phyloP scores from a whole-genome alignment of 2,797 vertebrate genomes.

The Poliocrania exsul region DNA sequence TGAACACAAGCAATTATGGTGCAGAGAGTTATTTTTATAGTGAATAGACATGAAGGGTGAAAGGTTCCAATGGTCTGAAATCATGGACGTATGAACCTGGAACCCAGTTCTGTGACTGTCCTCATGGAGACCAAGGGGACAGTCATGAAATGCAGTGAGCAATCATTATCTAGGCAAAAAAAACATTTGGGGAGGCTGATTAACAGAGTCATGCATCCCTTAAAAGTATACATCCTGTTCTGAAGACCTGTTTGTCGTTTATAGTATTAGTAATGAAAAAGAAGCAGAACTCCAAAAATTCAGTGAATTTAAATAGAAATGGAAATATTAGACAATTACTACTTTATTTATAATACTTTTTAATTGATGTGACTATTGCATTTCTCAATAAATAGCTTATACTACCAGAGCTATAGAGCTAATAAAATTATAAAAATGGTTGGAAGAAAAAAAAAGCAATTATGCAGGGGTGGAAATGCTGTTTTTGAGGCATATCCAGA shows the following conservation, averaged over 20 bases:
- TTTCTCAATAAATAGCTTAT: slow-evolving; percentile 17
- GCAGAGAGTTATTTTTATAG: not conserved
- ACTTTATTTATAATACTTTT: not conserved
- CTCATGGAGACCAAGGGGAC: not conserved
- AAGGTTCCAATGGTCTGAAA: not conserved
- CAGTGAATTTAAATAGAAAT: not conserved
- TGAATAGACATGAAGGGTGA: not conserved
- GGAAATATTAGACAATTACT: not conserved
- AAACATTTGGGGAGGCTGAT: not conserved
- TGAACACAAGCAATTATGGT: not conserved
- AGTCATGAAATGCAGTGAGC: not conserved
- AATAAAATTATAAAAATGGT: slow-evolving; percentile 13
- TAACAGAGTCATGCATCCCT: not conserved
- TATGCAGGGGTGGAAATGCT: slow-evolving; percentile 8
- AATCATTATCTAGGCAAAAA: not conserved
- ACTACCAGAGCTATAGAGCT: not conserved
- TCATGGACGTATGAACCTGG: not conserved
- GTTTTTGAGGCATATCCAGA: slow-evolving; percentile 42
- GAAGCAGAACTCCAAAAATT: not conserved
- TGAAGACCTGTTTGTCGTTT: not conserved
- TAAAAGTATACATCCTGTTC: not conserved
- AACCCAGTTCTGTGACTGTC: not conserved
- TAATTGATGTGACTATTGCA: not conserved
- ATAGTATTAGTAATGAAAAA: not conserved
- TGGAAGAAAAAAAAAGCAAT: not conserved